Evolutionary conservation across 1,140 invertebrate species (phyloP).

Genomic region (Zaprionus inermis): DNA sequence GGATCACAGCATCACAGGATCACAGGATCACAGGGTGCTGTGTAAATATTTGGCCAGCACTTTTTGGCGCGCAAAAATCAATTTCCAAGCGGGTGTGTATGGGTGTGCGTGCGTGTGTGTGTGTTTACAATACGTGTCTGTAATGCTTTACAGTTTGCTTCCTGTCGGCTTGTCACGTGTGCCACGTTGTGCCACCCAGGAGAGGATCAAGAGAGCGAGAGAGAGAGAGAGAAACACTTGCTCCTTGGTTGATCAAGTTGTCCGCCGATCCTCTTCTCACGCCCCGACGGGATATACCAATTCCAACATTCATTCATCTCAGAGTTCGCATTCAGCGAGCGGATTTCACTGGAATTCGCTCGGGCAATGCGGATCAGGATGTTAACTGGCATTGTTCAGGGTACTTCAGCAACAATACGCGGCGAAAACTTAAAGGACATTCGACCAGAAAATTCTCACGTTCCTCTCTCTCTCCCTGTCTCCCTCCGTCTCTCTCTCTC

Average conservation of each 20-base stretch:
- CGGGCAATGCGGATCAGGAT: conserved; percentile 54
- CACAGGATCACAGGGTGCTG: conserved; percentile 12
- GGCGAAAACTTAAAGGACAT: conserved; percentile 76
- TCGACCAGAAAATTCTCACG: conserved; percentile 70
- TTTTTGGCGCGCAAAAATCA: conserved; percentile 72
- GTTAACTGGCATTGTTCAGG: background rate
- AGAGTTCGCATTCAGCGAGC: conserved; percentile 3
- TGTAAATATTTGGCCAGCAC: conserved; percentile 62
- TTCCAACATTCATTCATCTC: conserved; percentile 43
- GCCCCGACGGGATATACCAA: conserved; percentile 33
- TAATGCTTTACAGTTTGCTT: conserved; percentile 34
- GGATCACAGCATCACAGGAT: conserved; percentile 6
- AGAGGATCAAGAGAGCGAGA: background rate
- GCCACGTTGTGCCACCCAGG: conserved; percentile 56
- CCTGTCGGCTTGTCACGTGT: conserved; percentile 64
- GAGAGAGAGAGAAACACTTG: conserved; percentile 25
- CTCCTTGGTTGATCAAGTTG: conserved; percentile 32
- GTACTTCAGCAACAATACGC: conserved; percentile 66
- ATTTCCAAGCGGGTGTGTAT: conserved; percentile 4
- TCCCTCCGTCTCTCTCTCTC: background rate
- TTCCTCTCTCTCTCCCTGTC: conserved; percentile 25
- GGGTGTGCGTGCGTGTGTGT: conserved; percentile 22
- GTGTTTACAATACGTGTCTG: conserved; percentile 14
- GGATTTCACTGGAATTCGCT: conserved; percentile 54
- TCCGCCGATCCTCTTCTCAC: conserved; percentile 70